Evolutionary conservation across 2,888 invertebrate species (phyloP), one percentile per base, ranked within the genome.

Genomic region (Melieria crassipennis): DNA sequence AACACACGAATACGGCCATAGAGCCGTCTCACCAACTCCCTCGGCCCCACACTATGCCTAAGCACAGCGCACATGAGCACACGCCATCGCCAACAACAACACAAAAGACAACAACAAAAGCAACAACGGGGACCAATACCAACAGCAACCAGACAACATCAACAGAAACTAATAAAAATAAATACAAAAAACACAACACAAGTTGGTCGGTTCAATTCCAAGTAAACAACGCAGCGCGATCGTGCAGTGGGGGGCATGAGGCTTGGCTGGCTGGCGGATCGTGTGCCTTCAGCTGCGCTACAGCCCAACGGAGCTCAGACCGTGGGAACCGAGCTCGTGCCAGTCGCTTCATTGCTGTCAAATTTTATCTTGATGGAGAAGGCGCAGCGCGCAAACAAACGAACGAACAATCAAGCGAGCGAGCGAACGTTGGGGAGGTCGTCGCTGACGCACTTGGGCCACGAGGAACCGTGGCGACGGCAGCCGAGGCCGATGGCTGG

Each of bases 251-350:
- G n/a, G 60, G 13, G 30, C 66, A 57, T 46, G 55, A 7, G 46
- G 58, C 58, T 43, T 58, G 58, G 43, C 55, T 43, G 45, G 74
- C 63, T 63, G 46, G 56, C 10, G 56, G 78, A 76, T 77, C 76
- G 83, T 83, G 83, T 79, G 82, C 82, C 81, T 82, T 79, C 82
- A 80, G 79, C 83, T 82, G 79, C 77, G 67, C 42, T 71, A 63
- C 62, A 75, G 58, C 65, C 61, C 65, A 63, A 50, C 67, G 66
- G 63, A 66, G 77, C 78, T 78, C 85, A 83, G 83, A 85, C 86
- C 85, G 85, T 85, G 85, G 85, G 85, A 85, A 85, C 84, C 85
- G 84, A 85, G 85, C 85, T 85, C 86, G 85, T 85, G 85, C 85
- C 86, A 85, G 85, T 84, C 84, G 84, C 82, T 84, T 84, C 83